These are phyloP conservation scores for Sceliomorpha sp. DNA, from an alignment of 2,888 invertebrate species.

Conservation along the genomic window DNA sequence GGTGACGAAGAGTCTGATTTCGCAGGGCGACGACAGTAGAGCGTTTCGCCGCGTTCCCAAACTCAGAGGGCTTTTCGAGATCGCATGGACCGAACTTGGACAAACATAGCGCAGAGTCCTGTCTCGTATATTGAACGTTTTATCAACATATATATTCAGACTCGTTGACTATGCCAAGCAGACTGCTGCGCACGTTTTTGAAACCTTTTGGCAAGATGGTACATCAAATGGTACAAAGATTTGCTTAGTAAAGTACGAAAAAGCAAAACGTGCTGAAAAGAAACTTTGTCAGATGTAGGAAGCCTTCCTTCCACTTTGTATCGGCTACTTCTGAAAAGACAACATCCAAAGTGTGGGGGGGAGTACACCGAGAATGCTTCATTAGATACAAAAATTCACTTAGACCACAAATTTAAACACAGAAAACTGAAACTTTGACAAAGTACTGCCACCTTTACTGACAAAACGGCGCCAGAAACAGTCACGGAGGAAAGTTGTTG, in stretches of 20 bases:
- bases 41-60: constrained; percentile 39
- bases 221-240: constrained; percentile 3
- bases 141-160: constrained; percentile 26
- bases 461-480: too few species aligned
- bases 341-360: too few species aligned
- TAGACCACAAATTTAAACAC: too few species aligned
- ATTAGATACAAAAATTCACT: too few species aligned
- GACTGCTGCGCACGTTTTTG: constrained; percentile 1
- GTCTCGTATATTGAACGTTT: constrained; percentile 31
- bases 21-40: constrained; percentile 41
- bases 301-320: too few species aligned
- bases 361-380: too few species aligned
- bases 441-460: too few species aligned
- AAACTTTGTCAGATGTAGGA: too few species aligned
- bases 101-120: constrained; percentile 34
- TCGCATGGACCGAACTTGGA: constrained; percentile 34
- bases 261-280: constrained; percentile 1
- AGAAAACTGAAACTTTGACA: too few species aligned
- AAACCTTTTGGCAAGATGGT: constrained; percentile 13
- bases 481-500: too few species aligned
- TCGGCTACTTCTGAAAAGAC: too few species aligned
- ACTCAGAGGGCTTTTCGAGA: constrained; percentile 38
- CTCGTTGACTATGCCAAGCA: constrained; percentile 18
- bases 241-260: constrained; percentile 2
- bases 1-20: constrained; percentile 41